Conservation (phyloP, 1,140 invertebrate species). For the Saccostrea cuccullata region DNA sequence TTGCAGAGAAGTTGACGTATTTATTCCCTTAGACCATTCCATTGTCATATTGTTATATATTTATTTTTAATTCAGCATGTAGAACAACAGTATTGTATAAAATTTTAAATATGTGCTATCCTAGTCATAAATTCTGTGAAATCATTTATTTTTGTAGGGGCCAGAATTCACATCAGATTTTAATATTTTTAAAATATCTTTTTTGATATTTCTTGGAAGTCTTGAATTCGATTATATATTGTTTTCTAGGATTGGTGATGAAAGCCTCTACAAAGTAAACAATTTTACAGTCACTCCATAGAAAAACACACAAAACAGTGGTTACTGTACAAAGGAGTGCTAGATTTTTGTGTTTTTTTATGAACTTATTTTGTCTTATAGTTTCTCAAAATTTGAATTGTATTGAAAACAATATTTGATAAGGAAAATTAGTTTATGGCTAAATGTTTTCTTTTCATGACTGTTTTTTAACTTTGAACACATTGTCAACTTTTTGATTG, state of each 20-base stretch:
- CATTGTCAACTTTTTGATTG: neutral
- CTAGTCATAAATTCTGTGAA: conserved; percentile 2
- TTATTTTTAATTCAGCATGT: neutral
- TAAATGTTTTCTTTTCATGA: neutral
- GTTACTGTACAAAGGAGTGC: neutral
- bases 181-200: too few species aligned
- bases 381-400: neutral
- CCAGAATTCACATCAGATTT: too few species aligned
- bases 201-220: too few species aligned
- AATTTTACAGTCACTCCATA: neutral
- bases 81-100: neutral
- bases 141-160: neutral
- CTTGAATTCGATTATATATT: too few species aligned
- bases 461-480: neutral
- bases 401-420: neutral
- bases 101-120: conserved; percentile 13
- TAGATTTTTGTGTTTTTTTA: neutral
- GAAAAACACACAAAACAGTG: neutral
- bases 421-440: neutral
- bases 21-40: neutral
- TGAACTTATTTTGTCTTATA: neutral
- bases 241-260: neutral
- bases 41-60: conserved; percentile 5
- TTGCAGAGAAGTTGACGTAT: neutral
- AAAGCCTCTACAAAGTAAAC: neutral